A percentile compares a stretch with the other conserved stretches of the same genome.
Conservation (phyloP, 2,888 invertebrate species). For the Drosophila acutilabella region DNA sequence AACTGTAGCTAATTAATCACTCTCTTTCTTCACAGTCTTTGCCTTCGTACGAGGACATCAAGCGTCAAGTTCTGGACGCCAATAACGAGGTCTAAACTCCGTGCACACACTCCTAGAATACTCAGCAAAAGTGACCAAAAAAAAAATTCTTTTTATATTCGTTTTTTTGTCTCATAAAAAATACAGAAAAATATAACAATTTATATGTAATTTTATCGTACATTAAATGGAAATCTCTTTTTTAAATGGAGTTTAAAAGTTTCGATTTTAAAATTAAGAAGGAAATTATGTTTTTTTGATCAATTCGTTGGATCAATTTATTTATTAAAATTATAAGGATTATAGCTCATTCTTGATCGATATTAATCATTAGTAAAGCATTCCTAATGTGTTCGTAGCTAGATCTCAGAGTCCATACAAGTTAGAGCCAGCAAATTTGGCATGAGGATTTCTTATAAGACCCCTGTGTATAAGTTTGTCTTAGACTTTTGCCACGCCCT, state of each 20-base stretch:
- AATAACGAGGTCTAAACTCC: conserved; percentile 75
- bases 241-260: conserved; percentile 7
- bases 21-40: conserved; percentile 66
- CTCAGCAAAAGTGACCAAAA: conserved; percentile 73
- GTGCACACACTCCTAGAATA: conserved; percentile 26
- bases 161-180: conserved; percentile 56
- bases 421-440: too few species aligned
- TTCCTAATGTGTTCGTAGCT: too few species aligned
- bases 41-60: conserved; percentile 84
- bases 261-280: too few species aligned
- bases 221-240: conserved; percentile 50
- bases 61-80: conserved; percentile 76
- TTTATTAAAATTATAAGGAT: too few species aligned
- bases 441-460: too few species aligned
- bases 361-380: too few species aligned
- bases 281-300: too few species aligned
- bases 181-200: conserved; percentile 9
- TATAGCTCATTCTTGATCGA: too few species aligned
- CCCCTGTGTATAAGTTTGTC: too few species aligned
- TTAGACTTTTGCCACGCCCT: too few species aligned
- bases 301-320: too few species aligned
- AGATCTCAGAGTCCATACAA: too few species aligned
- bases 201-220: conserved; percentile 38
- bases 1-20: background rate
- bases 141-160: conserved; percentile 42